Evolutionary conservation across 2,113 vertebrate species (phyloP), one percentile per base, ranked within the genome.

Genomic region (Pongo pygmaeus): DNA sequence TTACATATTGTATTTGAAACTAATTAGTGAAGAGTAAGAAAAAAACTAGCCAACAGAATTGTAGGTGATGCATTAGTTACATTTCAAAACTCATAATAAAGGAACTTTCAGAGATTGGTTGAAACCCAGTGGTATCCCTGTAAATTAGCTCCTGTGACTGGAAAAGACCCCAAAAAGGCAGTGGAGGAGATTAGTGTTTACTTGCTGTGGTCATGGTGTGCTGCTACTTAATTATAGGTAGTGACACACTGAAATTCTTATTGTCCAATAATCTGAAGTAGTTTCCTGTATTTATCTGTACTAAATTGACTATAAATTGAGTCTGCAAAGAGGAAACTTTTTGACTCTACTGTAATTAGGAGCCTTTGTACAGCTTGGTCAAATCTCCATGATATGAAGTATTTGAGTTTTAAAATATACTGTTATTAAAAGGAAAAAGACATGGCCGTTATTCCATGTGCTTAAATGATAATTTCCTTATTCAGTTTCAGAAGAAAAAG

Each of bases 381-480:
- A 83, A 61, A 2, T 78, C 97, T 97, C 85, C 59, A 87, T 27
- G 9, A 18, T 30, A 52, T 0, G 35, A 78, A 88, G 25, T 94
- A 69, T 75, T 64, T 97, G 78, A 84, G 43, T 84, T 97, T 92
- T 89, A 96, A 43, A 93, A 59, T 91, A 35, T 11, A 40, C 81
- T 88, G 0, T 93, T 84, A 67, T 55, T 89, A 59, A 61, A 90
- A 96, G 89, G 80, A 97, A 96, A 67, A 96, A 90, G 69, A 93
- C 70, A 70, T 83, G 93, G 70, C 61, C 61, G 83, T 89, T 93
- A 91, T 59, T 85, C 80, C 84, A 57, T 84, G 59, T 89, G 67
- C 70, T 93, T 89, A 93, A 86, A 77, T 90, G 25, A 67, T 89
- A 61, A 81, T 80, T 84, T 92, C 30, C 38, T 79, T 92, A 81